Conservation (phyloP, 53 echinoderm and acorn worm species). For the Patiria pectinifera region DNA sequence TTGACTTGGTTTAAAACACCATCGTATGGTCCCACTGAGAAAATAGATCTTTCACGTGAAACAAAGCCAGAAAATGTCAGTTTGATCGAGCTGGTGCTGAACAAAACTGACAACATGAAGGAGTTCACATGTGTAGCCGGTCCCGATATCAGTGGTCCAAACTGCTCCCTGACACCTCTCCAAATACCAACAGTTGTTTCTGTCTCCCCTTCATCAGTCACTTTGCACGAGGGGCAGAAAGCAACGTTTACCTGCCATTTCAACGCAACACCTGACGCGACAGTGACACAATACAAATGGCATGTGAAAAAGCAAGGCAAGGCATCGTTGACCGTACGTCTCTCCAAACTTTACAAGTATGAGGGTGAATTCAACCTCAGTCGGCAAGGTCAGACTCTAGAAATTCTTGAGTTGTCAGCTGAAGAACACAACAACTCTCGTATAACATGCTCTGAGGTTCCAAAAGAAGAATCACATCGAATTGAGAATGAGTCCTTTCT, state of each 20-base stretch:
- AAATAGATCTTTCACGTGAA: neutral
- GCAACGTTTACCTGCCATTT: neutral
- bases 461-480: too few relatives aligned
- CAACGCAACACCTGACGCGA: neutral
- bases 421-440: neutral
- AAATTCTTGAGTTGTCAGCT: neutral
- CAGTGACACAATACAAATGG: too few relatives aligned
- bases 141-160: conserved; percentile 3
- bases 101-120: conserved; percentile 24
- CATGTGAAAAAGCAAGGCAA: too few relatives aligned
- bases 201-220: conserved; percentile 10
- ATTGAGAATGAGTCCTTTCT: neutral
- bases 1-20: neutral
- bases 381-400: neutral
- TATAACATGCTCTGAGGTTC: neutral
- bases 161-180: conserved; percentile 31
- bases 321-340: too few relatives aligned
- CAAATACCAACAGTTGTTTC: conserved; percentile 14
- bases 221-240: neutral
- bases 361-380: neutral
- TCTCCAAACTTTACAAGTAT: too few relatives aligned
- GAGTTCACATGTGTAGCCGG: conserved; percentile 35
- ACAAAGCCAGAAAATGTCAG: neutral
- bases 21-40: neutral
- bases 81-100: neutral